Base-by-base conservation (phyloP, 2,797 vertebrate genomes). In the Hapalemur alaotrensis region DNA sequence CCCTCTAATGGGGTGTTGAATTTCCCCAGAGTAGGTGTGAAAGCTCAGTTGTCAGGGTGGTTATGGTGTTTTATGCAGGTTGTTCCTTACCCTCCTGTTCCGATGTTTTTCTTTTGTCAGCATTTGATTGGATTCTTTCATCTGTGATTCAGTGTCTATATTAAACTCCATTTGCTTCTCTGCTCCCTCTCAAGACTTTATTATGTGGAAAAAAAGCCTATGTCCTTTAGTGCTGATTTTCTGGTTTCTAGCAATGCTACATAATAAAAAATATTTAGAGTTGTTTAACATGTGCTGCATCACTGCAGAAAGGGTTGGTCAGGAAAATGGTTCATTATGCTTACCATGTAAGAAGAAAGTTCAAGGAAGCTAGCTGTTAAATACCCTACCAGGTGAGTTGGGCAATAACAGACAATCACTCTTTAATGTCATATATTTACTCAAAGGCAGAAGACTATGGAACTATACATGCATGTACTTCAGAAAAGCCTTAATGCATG, bases 401-500 rank as follows among this genome's bases (percentile, higher is more conserved):
- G 70, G 81, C 93, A 93, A 89, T 85, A 81, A 96, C 8, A 92
- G 65, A 61, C 91, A 96, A 43, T 61, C 79, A 76, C 80, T 96
- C 69, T 97, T 94, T 95, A 97, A 96, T 87, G 75, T 91, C 92
- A 80, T n/a, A 25, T 93, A 76, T 97, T 95, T 95, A 96, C 48
- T 48, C 8, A 1, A 86, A 96, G 88, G 90, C 38, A 90, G 80
- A 61, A 91, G 95, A 87, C 69, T 93, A 48, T 57, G 25, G 52
- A 95, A 93, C 35, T 57, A 57, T 48, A 69, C 12, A 35, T 25
- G 46, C 14, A 35, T 20, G 50, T 83, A 46, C 80, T 82, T 92
- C 80, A 82, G 95, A 81, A 95, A 94, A 84, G 35, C 50, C 52
- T 87, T 69, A 48, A 5, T 82, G 38, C 48, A 2, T 46, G 35